phyloP scores from a whole-genome alignment of 2,888 invertebrate species.

The Busseola fusca region DNA sequence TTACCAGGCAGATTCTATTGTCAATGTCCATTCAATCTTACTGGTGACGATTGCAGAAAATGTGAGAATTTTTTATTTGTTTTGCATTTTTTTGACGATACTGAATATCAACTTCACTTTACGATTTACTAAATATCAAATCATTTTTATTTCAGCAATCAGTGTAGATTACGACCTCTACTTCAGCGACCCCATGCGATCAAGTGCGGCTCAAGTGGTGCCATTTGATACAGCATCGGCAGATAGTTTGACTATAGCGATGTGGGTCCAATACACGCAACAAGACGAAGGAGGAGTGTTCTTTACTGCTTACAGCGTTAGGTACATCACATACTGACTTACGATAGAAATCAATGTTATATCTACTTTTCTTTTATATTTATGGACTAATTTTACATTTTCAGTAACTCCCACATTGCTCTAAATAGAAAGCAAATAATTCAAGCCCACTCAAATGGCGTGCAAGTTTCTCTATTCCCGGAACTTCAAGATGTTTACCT shows the following conservation, averaged over 20 bases:
- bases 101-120: background rate
- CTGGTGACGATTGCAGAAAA: constrained; percentile 98
- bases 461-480: constrained; percentile 96
- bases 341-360: background rate
- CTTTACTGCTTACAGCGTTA: constrained; percentile 97
- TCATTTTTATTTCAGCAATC: constrained; percentile 91
- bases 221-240: constrained; percentile 95
- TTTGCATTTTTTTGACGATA: background rate
- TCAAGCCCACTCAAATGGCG: constrained; percentile 97
- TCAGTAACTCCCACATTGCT: constrained; percentile 93
- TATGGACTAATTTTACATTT: constrained; percentile 56
- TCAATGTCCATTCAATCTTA: constrained; percentile 98
- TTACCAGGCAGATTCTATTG: constrained; percentile 97
- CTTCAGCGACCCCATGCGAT: constrained; percentile 96
- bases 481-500: constrained; percentile 96
- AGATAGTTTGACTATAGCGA: constrained; percentile 95
- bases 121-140: constrained; percentile 20
- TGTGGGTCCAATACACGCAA: constrained; percentile 99
- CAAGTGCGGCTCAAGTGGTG: constrained; percentile 97
- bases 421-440: constrained; percentile 94
- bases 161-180: constrained; percentile 99
- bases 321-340: constrained; percentile 82
- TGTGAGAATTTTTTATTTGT: constrained; percentile 88
- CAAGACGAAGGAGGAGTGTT: constrained; percentile 97
- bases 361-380: background rate